Percentiles rank a stretch among this genome's conserved stretches.
These are phyloP conservation scores for Drosophila pegasa DNA, from an alignment of 2,888 invertebrate species.

Conservation along the genomic window DNA sequence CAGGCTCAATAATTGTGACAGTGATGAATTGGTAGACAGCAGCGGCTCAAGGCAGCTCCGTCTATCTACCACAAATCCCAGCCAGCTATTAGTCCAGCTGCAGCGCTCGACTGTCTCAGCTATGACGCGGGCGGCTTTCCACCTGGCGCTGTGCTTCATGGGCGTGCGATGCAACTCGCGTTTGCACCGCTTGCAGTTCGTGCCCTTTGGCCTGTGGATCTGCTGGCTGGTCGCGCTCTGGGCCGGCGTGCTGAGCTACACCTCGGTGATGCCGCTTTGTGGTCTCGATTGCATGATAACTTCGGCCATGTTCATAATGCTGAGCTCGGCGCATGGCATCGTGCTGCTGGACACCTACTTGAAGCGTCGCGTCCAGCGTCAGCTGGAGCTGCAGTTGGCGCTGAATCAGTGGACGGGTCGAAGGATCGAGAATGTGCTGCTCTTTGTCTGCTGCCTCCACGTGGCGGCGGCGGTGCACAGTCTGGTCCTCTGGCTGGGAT, in stretches of 20 bases:
- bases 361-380: not conserved
- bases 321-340: conserved; percentile 34
- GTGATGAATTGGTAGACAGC: conserved; percentile 18
- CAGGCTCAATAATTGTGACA: conserved; percentile 21
- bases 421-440: not conserved
- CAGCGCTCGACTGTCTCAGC: not conserved
- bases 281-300: conserved; percentile 42
- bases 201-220: conserved; percentile 39
- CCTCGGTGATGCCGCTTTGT: not conserved
- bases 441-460: not conserved
- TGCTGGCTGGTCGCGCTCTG: conserved; percentile 43
- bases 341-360: conserved; percentile 45
- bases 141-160: conserved; percentile 33
- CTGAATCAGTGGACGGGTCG: not conserved
- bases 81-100: conserved; percentile 15
- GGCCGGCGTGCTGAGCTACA: not conserved
- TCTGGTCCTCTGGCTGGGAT: not conserved
- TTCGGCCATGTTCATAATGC: conserved; percentile 16
- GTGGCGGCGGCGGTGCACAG: not conserved
- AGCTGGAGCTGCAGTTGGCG: not conserved
- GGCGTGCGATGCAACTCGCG: conserved; percentile 24
- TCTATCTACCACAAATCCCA: not conserved
- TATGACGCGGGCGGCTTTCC: conserved; percentile 8
- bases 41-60: not conserved
- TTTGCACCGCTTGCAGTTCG: conserved; percentile 31